A percentile compares a stretch with the other conserved stretches of the same genome.
phyloP scores from a whole-genome alignment of 2,888 invertebrate species.

The Poecilobothrus nobilitatus region DNA sequence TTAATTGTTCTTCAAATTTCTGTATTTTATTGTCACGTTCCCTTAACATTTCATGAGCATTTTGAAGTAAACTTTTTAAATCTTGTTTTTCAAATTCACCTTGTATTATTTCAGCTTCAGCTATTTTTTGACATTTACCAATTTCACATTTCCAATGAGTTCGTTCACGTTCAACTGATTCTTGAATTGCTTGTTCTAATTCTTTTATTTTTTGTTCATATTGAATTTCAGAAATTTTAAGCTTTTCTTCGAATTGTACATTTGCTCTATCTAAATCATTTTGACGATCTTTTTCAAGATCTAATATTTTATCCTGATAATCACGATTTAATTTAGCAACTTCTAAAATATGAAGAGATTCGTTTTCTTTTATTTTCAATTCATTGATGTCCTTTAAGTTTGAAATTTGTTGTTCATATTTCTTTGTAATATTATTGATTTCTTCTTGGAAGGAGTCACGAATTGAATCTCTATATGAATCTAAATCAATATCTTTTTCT shows the following conservation, averaged over 20 bases:
- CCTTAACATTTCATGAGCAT: slow-evolving; percentile 41
- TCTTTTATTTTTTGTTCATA: slow-evolving; percentile 44
- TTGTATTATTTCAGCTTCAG: slow-evolving; percentile 48
- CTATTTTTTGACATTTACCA: slow-evolving; percentile 49
- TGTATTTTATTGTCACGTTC: slow-evolving; percentile 41
- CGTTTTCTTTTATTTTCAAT: slow-evolving; percentile 26
- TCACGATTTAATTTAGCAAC: slow-evolving; percentile 21
- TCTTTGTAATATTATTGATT: slow-evolving; percentile 29
- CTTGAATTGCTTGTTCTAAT: slow-evolving; percentile 42
- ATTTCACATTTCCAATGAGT: slow-evolving; percentile 45
- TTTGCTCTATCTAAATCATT: slow-evolving; percentile 39
- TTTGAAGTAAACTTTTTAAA: slow-evolving; percentile 40
- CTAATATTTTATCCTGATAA: slow-evolving; percentile 19
- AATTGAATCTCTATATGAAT: slow-evolving; percentile 39
- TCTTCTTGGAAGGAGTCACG: slow-evolving; percentile 37
- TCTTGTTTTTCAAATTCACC: slow-evolving; percentile 49
- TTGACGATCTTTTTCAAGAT: slow-evolving; percentile 15
- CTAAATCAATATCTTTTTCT: slow-evolving; percentile 40
- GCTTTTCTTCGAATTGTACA: slow-evolving; percentile 40
- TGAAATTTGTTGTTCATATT: slow-evolving; percentile 23
- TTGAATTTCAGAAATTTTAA: slow-evolving; percentile 39
- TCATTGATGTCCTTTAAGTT: slow-evolving; percentile 24
- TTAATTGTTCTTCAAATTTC: slow-evolving; percentile 39
- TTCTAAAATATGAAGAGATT: slow-evolving; percentile 23
- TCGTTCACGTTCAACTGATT: slow-evolving; percentile 43